Base-by-base conservation (phyloP, 2,113 vertebrate species). In the Colaptes auratus region DNA sequence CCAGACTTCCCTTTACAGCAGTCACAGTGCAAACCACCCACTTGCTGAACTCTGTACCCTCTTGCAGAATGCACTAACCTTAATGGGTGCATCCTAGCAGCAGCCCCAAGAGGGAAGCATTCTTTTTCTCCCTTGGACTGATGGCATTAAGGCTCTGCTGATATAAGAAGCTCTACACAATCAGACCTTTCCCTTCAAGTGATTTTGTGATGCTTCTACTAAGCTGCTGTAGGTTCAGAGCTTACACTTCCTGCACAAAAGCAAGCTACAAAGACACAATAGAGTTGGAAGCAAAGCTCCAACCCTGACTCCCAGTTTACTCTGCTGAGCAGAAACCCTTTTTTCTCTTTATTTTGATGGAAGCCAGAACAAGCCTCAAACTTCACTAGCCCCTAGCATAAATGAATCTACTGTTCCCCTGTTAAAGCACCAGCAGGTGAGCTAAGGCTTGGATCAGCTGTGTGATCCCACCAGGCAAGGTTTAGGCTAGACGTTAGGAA, bases 141-240 rank as follows among this genome's bases (percentile, higher is more conserved):
- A 8, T 2, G 10, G 6, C 2, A 2, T 36, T 33, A 12, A 81
- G 5, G 7, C 3, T 9, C 21, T 67, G 44, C 6, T 1, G 7
- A 27, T 6, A 14, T 6, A 6, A 63, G 86, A 69, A 55, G 8
- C 46, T 42, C 63, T 39, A 8, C 30, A 16, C 3, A 3, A 72
- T 17, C 7, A 72, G 44, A 61, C 2, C 8, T 61, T 35, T 58
- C 35, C 81, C 19, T 82, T 53, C 12, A 7, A 2, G 7, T 13
- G 31, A n/a, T 76, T 70, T 36, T 30, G 4, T 31, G 75, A 44
- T 25, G 35, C 12, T 86, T 25, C 27, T 35, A 13, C 19, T 0
- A 21, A 69, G 24, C 5, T 5, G 3, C 15, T 25, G 48, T 52
- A 69, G 46, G 17, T 21, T 72, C 61, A 75, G 67, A 79, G 24